A percentile compares a stretch with the other conserved stretches of the same genome.
These are phyloP conservation scores for Conger conger DNA, from an alignment of 2,113 vertebrate species.

Conservation along the genomic window DNA sequence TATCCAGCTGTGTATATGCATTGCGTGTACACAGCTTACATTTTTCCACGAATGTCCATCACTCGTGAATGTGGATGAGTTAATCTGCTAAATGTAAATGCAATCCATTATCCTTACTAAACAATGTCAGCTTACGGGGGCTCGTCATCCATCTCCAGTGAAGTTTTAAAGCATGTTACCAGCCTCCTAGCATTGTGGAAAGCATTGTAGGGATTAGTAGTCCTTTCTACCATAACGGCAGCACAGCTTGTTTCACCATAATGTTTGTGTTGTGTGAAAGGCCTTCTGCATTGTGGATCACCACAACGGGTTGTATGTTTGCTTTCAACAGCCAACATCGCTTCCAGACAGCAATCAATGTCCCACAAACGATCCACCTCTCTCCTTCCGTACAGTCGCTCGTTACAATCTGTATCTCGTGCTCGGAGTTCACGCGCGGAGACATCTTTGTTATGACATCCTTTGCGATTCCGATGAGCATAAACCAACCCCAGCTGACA, in stretches of 20 bases:
- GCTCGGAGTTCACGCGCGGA: conserved; percentile 19
- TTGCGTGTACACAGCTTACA: no score
- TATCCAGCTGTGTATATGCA: no score
- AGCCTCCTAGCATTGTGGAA: conserved; percentile 57
- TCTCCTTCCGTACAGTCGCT: conserved; percentile 39
- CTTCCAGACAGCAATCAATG: conserved; percentile 48
- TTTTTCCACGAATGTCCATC: no score
- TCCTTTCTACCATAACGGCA: conserved; percentile 34
- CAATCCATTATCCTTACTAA: no score
- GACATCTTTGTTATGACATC: conserved; percentile 20
- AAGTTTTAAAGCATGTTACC: no score
- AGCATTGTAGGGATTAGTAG: conserved; percentile 50
- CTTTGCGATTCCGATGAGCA: not conserved
- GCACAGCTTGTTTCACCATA: conserved; percentile 48
- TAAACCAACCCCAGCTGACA: conserved; percentile 42
- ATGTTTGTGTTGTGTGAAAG: conserved; percentile 45
- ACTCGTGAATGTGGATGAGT: no score
- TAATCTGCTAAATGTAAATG: no score
- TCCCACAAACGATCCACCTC: conserved; percentile 44
- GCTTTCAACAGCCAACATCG: conserved; percentile 46
- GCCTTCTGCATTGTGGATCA: conserved; percentile 33
- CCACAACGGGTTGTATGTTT: conserved; percentile 36
- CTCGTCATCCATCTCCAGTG: no score
- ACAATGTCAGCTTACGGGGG: no score
- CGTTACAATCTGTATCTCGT: conserved; percentile 32